Base-by-base conservation (phyloP, 2,888 invertebrate genomes). In the Clusia tigrina region DNA sequence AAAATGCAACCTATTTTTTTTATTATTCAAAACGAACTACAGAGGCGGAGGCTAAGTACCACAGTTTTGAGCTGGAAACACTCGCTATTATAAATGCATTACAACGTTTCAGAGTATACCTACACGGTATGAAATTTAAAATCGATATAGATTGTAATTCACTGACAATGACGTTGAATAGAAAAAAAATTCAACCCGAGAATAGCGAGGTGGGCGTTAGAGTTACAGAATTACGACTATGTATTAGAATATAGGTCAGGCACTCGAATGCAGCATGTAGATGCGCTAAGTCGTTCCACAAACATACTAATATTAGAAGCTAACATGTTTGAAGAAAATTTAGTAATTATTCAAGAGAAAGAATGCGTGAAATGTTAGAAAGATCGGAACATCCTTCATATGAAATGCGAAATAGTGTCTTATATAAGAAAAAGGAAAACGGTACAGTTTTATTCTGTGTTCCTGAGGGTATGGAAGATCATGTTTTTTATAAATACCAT, bases 21-120 rank as follows among this genome's bases (percentile, higher is more conserved):
- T 78, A 69, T 64, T 76, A 72, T 57, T 77, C 77, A 18, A 70
- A 73, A 54, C 61, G 73, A 55, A 74, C 75, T 1, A 67, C 74
- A 1, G 62, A 57, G 5, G 38, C 62, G 0, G 77, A 78, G 53
- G 20, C 68, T 6, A 70, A 70, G 51, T 76, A 72, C 57, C 74
- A 78, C 54, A 73, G 74, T 58, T 78, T 69, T 66, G 78, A 79
- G 53, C 54, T 80, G 12, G 77, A 78, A 66, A 69, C 70, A 1
- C 56, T 77, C 18, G 68, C 73, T 3, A 70, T 76, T 6, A 65
- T 78, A 54, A 70, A 75, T 61, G 64, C 77, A 0, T 24, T 76
- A 12, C 62, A 74, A 58, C 63, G 72, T 37, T 75, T 77, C 58
- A 64, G 69, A 2, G 64, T 70, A n/a, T 77, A 75, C 65, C 54